phyloP scores from a whole-genome alignment of 2,113 vertebrate species.

The Pterocles burchelli region DNA sequence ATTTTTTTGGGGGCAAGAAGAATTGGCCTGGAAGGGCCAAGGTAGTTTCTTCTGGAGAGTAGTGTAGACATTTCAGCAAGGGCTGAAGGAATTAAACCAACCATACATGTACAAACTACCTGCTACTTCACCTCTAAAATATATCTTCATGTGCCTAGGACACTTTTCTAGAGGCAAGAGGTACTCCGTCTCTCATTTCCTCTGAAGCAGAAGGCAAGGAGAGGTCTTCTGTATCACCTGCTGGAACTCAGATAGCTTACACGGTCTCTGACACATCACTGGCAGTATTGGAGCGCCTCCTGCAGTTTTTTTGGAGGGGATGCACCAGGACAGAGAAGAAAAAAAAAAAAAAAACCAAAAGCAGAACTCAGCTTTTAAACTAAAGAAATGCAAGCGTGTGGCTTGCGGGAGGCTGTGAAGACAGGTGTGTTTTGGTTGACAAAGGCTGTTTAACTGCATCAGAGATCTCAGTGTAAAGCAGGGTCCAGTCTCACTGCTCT shows the following conservation, averaged over 20 bases:
- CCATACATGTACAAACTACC: not conserved
- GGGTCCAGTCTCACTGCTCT: not conserved
- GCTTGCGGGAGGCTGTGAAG: not conserved
- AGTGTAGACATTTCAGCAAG: not conserved
- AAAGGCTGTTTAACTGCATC: not conserved
- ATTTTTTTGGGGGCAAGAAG: not conserved
- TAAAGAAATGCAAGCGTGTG: not conserved
- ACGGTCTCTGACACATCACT: not conserved
- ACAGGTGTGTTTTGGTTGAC: not conserved
- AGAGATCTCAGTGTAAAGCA: not conserved
- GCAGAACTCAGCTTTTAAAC: not conserved
- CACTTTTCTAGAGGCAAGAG: not conserved
- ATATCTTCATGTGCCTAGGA: not conserved
- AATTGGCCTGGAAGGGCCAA: not conserved
- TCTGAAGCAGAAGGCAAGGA: not conserved
- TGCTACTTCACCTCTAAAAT: not conserved
- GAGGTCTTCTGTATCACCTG: not conserved
- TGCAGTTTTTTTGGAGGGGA: not conserved
- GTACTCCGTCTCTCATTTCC: not conserved
- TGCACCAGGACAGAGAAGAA: not conserved
- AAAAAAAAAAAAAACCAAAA: not conserved
- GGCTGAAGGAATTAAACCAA: not conserved
- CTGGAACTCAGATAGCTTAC: not conserved
- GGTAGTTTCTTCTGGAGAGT: not conserved
- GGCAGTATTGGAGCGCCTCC: not conserved